Evolutionary conservation across 2,113 vertebrate genomes (phyloP).

Genomic region (Turnix velox): DNA sequence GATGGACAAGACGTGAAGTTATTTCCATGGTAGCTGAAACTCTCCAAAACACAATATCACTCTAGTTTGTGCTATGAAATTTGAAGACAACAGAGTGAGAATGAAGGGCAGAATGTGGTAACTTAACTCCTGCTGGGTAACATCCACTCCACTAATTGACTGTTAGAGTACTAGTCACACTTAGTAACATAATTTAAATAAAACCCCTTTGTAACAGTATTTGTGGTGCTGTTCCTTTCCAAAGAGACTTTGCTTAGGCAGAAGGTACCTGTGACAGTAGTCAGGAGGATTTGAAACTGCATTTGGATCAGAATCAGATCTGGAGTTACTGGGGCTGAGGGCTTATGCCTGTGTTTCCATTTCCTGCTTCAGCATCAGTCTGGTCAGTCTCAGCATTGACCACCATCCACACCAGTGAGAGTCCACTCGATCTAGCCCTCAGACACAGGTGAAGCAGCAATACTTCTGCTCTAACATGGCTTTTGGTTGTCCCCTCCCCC

Average conservation of each 20-base stretch:
- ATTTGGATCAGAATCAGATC: not conserved
- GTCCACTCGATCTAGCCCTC: not conserved
- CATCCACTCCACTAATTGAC: not conserved
- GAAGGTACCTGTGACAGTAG: not conserved
- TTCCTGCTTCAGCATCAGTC: slow-evolving; percentile 13
- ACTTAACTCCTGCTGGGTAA: not conserved
- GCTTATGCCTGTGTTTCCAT: not conserved
- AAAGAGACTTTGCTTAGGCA: not conserved
- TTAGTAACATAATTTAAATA: not conserved
- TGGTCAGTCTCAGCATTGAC: not conserved
- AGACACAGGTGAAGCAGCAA: not conserved
- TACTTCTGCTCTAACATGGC: not conserved
- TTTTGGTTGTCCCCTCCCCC: not conserved
- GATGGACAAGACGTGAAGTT: slow-evolving; percentile 23
- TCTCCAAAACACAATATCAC: not conserved
- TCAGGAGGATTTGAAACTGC: not conserved
- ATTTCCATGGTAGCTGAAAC: not conserved
- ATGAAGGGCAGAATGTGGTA: not conserved
- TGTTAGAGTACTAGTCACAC: not conserved
- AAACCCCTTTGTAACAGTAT: not conserved
- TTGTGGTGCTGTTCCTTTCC: not conserved
- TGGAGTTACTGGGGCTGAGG: not conserved
- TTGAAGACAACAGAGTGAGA: not conserved
- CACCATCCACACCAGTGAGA: not conserved
- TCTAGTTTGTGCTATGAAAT: not conserved